phyloP scores from a whole-genome alignment of 2,113 vertebrate species.

The Austrofundulus limnaeus region DNA sequence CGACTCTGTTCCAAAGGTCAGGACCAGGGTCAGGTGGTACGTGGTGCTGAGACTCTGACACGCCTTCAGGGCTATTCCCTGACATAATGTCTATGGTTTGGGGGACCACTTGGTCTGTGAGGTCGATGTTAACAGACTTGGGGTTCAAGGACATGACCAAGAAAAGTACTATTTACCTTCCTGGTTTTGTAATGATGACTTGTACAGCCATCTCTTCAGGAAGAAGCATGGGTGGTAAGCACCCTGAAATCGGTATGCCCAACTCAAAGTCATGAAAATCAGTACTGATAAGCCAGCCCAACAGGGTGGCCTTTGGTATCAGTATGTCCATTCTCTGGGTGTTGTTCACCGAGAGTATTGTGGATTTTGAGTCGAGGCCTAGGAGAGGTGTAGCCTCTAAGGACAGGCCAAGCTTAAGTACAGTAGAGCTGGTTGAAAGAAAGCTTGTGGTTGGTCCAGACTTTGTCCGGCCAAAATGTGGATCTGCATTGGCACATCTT shows the following conservation, averaged over 20 bases:
- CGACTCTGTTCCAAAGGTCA: too few relatives aligned
- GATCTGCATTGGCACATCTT: too few relatives aligned
- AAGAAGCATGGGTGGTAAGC: neutral
- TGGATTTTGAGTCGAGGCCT: neutral
- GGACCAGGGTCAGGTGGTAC: too few relatives aligned
- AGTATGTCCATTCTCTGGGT: neutral
- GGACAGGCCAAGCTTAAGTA: neutral
- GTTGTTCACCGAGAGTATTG: neutral
- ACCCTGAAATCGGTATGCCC: neutral
- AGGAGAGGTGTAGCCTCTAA: neutral
- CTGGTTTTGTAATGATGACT: neutral
- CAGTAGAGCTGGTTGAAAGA: neutral
- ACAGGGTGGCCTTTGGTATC: neutral
- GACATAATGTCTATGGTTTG: neutral
- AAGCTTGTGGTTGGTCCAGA: neutral
- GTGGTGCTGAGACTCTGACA: neutral
- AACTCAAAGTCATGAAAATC: neutral
- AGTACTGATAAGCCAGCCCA: too few relatives aligned
- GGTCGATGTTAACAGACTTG: neutral
- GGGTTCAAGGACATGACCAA: too few relatives aligned
- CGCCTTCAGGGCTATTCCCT: neutral
- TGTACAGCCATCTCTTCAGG: neutral
- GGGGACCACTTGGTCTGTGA: neutral
- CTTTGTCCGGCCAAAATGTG: too few relatives aligned
- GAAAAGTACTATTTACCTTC: neutral